Base-by-base conservation (phyloP, 1,140 invertebrate species). In the Coelopa frigida region DNA sequence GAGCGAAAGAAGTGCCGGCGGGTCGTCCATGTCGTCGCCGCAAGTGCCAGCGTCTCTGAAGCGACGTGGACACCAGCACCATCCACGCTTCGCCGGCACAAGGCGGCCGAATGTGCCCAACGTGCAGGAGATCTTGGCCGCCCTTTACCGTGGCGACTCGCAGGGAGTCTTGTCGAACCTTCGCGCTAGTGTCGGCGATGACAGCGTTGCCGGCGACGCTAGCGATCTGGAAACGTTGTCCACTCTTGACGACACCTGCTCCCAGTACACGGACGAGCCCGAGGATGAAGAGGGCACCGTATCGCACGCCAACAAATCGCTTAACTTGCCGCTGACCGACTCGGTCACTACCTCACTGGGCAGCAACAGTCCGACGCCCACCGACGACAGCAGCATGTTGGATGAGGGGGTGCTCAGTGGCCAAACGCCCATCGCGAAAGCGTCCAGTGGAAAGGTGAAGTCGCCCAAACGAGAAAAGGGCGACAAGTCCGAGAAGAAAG, bases 41-140 rank as follows among this genome's bases (percentile, higher is more conserved):
- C 65, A 60, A 68, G 73, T 67, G 70, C 72, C 63, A 73, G 67
- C 51, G 55, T 70, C 75, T 67, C 70, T 75, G 44, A 79, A 75
- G 70, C 80, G 83, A 65, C 80, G 83, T 66, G 84, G 84, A 44
- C 84, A 87, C 63, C 84, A 86, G 70, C 83, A 87, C 71, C 84
- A 87, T 73, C 83, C 79, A 53, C 75, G 79, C 23, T 73, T 75
- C 50, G 53, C 70, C 35, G 73, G 74, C 39, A 69, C 55, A 41
- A 58, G 74, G 35, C 58, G 66, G 56, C 70, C 66, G n/a, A 60
- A 62, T 50, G 49, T 54, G 17, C 58, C 56, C 23, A 65, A 70
- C 51, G 62, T 69, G 4, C 57, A 67, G 32, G 62, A 68, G 32
- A 66, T 68, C 21, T 46, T 71, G 33, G 64, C 60, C 23, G 68